These are phyloP conservation scores for Brachypalpus laphriformis DNA, from an alignment of 2,888 invertebrate genomes.

Conservation along the genomic window DNA sequence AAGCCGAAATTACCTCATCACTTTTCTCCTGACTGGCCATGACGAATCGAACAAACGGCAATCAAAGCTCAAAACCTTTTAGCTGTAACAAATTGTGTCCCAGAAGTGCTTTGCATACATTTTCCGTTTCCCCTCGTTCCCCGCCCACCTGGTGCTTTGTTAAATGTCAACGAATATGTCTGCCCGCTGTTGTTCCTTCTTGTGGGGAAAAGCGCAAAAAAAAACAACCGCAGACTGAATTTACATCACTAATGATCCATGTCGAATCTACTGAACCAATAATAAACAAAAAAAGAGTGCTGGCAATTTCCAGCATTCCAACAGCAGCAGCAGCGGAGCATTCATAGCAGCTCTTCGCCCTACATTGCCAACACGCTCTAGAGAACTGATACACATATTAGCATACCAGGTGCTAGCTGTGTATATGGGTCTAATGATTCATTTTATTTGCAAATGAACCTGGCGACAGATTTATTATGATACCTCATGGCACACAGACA, in stretches of 20 bases:
- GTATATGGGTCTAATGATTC: slow-evolving; percentile 62
- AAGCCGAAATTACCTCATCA: slow-evolving; percentile 37
- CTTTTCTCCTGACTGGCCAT: slow-evolving; percentile 28
- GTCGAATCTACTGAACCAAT: slow-evolving; percentile 70
- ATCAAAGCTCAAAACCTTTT: slow-evolving; percentile 41
- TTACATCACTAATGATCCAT: slow-evolving; percentile 72
- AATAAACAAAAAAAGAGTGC: slow-evolving; percentile 55
- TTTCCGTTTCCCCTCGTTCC: neutral
- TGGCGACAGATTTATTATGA: slow-evolving; percentile 68
- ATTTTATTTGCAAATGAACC: slow-evolving; percentile 69
- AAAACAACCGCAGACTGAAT: slow-evolving; percentile 48
- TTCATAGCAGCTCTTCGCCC: slow-evolving; percentile 54
- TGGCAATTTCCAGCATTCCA: slow-evolving; percentile 67
- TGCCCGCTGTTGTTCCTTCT: slow-evolving; percentile 10
- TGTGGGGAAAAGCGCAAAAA: slow-evolving; percentile 43
- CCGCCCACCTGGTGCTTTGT: neutral
- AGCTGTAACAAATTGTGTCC: slow-evolving; percentile 27
- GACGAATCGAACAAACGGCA: slow-evolving; percentile 39
- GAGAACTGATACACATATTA: slow-evolving; percentile 41
- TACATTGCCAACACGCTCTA: slow-evolving; percentile 60
- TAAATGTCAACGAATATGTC: slow-evolving; percentile 41
- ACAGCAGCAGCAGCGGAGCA: slow-evolving; percentile 53
- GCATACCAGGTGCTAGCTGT: slow-evolving; percentile 62
- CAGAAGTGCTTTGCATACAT: neutral
- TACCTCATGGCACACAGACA: slow-evolving; percentile 19